Evolutionary conservation across 2,888 invertebrate genomes (phyloP).

Genomic region (Lepidocyrtinus sp.): DNA sequence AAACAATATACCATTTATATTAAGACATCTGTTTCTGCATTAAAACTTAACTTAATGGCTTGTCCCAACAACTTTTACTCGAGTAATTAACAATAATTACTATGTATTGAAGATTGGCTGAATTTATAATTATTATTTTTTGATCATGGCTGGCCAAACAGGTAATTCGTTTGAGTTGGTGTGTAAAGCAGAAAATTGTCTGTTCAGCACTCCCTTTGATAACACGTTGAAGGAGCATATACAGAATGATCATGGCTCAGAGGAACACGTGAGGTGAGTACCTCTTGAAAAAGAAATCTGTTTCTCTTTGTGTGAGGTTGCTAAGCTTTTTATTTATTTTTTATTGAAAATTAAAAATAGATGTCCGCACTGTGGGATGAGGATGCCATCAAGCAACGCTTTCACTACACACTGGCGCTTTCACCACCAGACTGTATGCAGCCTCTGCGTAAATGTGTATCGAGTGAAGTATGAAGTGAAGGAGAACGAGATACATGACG

Average conservation of each 20-base stretch:
- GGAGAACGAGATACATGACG: conserved; percentile 68
- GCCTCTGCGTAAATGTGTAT: conserved; percentile 68
- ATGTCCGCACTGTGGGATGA: conserved; percentile 71
- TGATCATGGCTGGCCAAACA: no score
- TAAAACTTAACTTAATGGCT: no score
- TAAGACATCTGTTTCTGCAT: no score
- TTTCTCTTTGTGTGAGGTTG: background rate
- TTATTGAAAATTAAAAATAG: conserved; percentile 50
- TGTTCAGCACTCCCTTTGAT: conserved; percentile 71
- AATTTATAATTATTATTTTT: no score
- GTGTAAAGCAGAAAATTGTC: conserved; percentile 71
- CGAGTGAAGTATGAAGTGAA: conserved; percentile 66
- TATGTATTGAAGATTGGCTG: no score
- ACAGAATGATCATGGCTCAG: conserved; percentile 65
- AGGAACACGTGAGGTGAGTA: conserved; percentile 58
- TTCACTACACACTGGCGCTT: conserved; percentile 69
- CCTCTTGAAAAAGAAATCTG: no score
- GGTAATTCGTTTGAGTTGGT: conserved; percentile 71
- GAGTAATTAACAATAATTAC: no score
- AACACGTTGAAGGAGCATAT: conserved; percentile 71
- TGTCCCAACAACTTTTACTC: no score
- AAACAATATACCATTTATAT: no score
- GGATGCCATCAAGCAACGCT: conserved; percentile 63
- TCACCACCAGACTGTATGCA: conserved; percentile 70
- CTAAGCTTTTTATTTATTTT: background rate